phyloP scores from a whole-genome alignment of 2,797 vertebrate species.

The Cephalopachus bancanus region DNA sequence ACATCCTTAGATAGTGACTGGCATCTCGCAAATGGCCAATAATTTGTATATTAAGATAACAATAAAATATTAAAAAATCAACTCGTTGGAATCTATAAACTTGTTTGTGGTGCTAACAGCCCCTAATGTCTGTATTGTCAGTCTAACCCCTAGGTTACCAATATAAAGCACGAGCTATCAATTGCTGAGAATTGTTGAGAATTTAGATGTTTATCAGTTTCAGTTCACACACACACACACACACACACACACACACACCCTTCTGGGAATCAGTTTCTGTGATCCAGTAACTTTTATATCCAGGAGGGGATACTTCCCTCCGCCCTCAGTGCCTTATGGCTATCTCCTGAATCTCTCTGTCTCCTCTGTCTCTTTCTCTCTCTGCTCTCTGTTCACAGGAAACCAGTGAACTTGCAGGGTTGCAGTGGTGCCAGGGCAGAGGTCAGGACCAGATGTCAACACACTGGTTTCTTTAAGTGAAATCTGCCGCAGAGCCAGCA shows the following conservation, averaged over 20 bases:
- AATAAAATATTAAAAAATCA: slow-evolving; percentile 33
- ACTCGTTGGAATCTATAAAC: neutral
- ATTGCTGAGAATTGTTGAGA: neutral
- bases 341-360: neutral
- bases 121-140: neutral
- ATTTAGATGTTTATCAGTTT: slow-evolving; percentile 26
- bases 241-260: neutral
- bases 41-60: slow-evolving; percentile 11
- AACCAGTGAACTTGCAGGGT: neutral
- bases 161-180: neutral
- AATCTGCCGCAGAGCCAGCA: neutral
- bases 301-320: neutral
- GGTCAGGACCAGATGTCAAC: neutral
- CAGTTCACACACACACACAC: neutral
- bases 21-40: neutral
- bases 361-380: neutral
- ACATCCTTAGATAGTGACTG: neutral
- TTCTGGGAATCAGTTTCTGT: neutral
- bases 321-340: neutral
- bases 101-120: neutral
- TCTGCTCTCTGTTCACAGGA: neutral
- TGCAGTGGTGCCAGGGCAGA: neutral
- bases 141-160: neutral
- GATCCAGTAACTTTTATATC: neutral
- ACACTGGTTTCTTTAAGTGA: neutral